phyloP scores from a whole-genome alignment of 2,888 invertebrate species.

The Unio pictorum region DNA sequence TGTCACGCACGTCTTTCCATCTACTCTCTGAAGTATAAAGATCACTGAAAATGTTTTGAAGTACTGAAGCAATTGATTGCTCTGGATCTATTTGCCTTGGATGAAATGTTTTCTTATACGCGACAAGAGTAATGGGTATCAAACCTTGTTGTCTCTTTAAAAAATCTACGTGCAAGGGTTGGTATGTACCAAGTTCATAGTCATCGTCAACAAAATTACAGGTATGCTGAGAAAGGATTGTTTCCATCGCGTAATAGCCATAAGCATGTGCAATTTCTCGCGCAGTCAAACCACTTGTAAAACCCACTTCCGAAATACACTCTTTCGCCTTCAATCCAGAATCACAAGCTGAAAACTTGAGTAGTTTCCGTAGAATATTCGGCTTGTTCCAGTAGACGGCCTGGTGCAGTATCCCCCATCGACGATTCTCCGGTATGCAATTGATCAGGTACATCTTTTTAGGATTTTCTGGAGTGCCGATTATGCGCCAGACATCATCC shows the following conservation, averaged over 20 bases:
- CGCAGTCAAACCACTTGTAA: conserved; percentile 20
- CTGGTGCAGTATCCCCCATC: conserved; percentile 41
- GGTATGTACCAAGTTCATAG: not conserved
- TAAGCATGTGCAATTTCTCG: conserved; percentile 28
- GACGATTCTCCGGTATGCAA: conserved; percentile 33
- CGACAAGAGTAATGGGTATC: conserved; percentile 26
- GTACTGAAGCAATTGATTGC: conserved; percentile 14
- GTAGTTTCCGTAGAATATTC: conserved; percentile 17
- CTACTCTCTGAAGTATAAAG: conserved; percentile 14
- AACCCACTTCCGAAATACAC: conserved; percentile 25
- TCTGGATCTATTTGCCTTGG: conserved; percentile 17
- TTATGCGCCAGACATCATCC: conserved; percentile 23
- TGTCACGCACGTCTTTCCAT: conserved; percentile 31
- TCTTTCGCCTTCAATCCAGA: conserved; percentile 23
- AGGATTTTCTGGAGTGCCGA: conserved; percentile 25
- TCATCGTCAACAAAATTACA: not conserved
- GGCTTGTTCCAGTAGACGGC: conserved; percentile 31
- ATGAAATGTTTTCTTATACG: conserved; percentile 35
- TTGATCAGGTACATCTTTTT: conserved; percentile 25
- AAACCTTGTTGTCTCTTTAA: conserved; percentile 16
- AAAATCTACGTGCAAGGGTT: not conserved
- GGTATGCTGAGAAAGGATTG: conserved; percentile 10
- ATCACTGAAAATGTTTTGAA: conserved; percentile 24
- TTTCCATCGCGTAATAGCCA: conserved; percentile 11
- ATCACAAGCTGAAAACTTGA: conserved; percentile 25